A percentile compares a stretch with the other conserved stretches of the same genome.
phyloP scores from a whole-genome alignment of 2,113 vertebrate genomes.

The Aplodontia rufa region DNA sequence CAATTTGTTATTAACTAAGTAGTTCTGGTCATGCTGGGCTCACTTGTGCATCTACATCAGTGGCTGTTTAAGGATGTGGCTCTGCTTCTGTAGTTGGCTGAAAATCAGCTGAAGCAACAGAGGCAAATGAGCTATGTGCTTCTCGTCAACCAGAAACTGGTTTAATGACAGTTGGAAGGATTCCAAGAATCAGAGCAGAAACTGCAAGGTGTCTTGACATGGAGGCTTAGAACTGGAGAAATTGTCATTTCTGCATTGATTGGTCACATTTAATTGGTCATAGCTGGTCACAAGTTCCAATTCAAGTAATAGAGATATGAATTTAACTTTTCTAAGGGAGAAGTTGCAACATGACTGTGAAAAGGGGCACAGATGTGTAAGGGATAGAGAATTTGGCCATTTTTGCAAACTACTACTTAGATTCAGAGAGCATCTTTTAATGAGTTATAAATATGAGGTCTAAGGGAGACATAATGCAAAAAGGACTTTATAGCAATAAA shows the following conservation, averaged over 20 bases:
- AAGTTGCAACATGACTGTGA: background rate
- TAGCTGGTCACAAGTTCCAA: background rate
- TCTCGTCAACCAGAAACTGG: background rate
- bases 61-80: background rate
- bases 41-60: too few relatives aligned
- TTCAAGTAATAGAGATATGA: background rate
- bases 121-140: background rate
- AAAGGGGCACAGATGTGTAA: fast-evolving
- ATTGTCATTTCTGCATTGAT: background rate
- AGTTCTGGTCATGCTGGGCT: background rate
- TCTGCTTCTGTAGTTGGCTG: background rate
- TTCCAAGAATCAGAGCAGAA: background rate
- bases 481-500: background rate
- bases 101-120: background rate
- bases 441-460: background rate
- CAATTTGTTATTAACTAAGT: background rate
- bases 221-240: background rate
- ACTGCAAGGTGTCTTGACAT: background rate
- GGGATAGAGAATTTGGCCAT: background rate
- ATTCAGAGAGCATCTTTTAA: background rate
- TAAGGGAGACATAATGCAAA: background rate
- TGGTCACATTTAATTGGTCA: background rate
- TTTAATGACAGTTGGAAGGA: background rate
- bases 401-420: background rate
- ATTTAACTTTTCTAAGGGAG: background rate